Conservation (phyloP, 2,797 vertebrate species). For the Diplodus sargus region DNA sequence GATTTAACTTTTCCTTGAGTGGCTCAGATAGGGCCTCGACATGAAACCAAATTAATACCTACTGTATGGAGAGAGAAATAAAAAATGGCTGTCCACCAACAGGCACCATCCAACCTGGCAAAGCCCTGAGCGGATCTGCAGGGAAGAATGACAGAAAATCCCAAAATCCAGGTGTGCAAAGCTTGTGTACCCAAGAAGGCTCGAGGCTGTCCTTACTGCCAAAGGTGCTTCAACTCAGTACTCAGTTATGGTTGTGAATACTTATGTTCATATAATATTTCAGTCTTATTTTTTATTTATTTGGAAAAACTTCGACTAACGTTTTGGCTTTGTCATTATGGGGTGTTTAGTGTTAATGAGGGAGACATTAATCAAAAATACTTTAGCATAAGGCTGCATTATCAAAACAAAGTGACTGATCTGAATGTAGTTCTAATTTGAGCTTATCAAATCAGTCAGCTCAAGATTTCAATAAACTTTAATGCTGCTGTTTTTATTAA, state of each 20-base stretch:
- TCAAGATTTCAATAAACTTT: not conserved
- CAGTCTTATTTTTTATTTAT: not conserved
- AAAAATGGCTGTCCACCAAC: not conserved
- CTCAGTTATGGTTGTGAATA: not conserved
- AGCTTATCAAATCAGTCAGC: not conserved
- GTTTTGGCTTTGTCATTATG: not conserved
- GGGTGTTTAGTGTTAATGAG: not conserved
- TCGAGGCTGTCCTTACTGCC: not conserved
- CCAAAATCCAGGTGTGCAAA: slow-evolving; percentile 5
- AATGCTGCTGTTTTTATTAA: not conserved
- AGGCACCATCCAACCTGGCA: not conserved
- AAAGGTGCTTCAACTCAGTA: not conserved
- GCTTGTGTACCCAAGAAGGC: not conserved
- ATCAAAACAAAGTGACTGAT: not conserved
- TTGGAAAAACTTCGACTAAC: not conserved
- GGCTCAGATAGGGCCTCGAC: not conserved
- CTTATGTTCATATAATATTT: not conserved
- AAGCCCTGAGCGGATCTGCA: not conserved
- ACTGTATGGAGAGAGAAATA: not conserved
- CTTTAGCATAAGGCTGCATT: not conserved
- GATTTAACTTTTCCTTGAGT: not conserved
- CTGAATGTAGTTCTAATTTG: not conserved
- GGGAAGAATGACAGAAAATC: not conserved
- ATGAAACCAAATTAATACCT: not conserved
- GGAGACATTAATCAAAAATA: not conserved